Percentiles rank a stretch among this genome's conserved stretches.
These are phyloP conservation scores for Apostichopus japonicus DNA, from an alignment of 35 echinoderm and acorn worm genomes.

Conservation along the genomic window DNA sequence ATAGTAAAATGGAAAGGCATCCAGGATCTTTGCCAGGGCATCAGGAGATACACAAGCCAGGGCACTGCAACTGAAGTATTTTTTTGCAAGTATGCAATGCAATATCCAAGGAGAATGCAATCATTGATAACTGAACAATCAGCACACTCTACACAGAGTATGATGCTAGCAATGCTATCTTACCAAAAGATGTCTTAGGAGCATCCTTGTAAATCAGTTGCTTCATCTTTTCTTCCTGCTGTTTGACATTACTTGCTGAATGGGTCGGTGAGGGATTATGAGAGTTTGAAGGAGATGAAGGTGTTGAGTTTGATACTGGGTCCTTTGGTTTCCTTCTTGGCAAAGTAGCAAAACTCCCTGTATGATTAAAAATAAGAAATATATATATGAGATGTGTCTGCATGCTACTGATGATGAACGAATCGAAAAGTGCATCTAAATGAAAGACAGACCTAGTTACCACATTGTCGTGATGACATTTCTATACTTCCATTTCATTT, in stretches of 20 bases:
- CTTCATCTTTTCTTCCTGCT: constrained; percentile 87
- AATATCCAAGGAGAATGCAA: background rate
- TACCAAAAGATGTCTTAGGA: constrained; percentile 97
- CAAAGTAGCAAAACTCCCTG: constrained; percentile 49
- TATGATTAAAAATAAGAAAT: too few species aligned
- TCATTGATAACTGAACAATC: background rate
- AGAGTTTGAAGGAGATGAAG: constrained; percentile 50
- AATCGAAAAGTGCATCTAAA: too few species aligned
- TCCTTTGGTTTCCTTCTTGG: constrained; percentile 56
- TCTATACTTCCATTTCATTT: too few species aligned
- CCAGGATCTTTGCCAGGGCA: too few species aligned
- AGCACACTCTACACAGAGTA: background rate
- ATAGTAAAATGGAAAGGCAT: too few species aligned
- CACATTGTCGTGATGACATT: too few species aligned
- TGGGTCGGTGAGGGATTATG: constrained; percentile 63
- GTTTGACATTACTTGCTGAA: constrained; percentile 41
- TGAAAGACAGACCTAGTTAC: too few species aligned
- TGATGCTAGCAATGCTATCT: constrained; percentile 8
- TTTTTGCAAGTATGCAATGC: too few species aligned
- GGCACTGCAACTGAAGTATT: too few species aligned
- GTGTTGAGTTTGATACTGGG: constrained; percentile 11
- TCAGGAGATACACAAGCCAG: too few species aligned
- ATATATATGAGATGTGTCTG: too few species aligned
- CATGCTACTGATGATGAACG: too few species aligned
- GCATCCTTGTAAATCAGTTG: constrained; percentile 95